phyloP scores from a whole-genome alignment of 2,797 vertebrate species.

The Falco columbarius region DNA sequence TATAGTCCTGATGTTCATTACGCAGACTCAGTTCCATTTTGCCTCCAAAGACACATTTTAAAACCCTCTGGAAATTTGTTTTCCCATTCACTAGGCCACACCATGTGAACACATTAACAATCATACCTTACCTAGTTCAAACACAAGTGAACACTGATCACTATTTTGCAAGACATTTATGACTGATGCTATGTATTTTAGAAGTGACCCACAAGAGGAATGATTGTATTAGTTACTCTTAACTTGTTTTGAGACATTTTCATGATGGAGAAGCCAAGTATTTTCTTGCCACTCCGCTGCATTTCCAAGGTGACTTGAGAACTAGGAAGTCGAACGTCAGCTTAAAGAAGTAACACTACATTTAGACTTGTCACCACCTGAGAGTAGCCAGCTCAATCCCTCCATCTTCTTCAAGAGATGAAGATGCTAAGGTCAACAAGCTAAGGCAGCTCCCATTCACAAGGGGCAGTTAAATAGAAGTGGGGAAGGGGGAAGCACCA shows the following conservation, averaged over 20 bases:
- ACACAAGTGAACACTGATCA: conserved; percentile 6
- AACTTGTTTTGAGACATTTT: not conserved
- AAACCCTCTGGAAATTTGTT: not conserved
- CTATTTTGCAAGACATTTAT: not conserved
- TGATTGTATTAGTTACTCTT: not conserved
- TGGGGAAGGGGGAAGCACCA: not conserved
- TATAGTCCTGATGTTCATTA: not conserved
- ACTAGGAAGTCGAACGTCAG: not conserved
- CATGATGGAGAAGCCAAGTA: not conserved
- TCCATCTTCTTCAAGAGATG: not conserved
- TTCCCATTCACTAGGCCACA: conserved; percentile 3
- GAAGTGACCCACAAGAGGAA: conserved; percentile 22
- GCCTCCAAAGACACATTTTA: conserved; percentile 2
- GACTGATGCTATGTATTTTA: not conserved
- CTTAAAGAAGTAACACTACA: not conserved
- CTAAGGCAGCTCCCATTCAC: not conserved
- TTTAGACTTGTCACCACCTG: not conserved
- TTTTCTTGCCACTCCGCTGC: not conserved
- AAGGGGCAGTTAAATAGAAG: not conserved
- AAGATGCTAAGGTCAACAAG: not conserved
- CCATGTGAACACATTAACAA: not conserved
- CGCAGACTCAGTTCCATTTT: not conserved
- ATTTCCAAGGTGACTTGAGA: not conserved
- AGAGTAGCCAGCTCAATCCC: not conserved
- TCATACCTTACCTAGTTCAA: not conserved